phyloP scores from a whole-genome alignment of 2,797 vertebrate genomes.

The Myotis vivesi region DNA sequence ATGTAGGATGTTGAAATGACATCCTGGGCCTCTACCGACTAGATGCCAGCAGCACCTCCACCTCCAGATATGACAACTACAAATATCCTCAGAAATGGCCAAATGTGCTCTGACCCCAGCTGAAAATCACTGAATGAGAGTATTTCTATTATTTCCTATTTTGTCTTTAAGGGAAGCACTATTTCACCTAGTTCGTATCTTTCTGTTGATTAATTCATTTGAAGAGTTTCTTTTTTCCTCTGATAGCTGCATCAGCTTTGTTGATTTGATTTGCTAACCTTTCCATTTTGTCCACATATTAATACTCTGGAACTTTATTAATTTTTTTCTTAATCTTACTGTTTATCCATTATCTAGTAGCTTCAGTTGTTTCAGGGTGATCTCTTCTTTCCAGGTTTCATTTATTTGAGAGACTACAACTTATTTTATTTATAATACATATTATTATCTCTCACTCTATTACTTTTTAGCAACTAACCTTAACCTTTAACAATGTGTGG shows the following conservation, averaged over 20 bases:
- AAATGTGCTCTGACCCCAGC: neutral
- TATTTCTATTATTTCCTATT: conserved; percentile 43
- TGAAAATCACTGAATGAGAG: neutral
- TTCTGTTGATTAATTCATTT: conserved; percentile 25
- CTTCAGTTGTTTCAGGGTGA: conserved; percentile 10
- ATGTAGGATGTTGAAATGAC: neutral
- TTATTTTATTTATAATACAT: conserved; percentile 37
- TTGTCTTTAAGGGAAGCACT: neutral
- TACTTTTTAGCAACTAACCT: neutral
- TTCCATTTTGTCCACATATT: neutral
- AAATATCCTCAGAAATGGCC: neutral
- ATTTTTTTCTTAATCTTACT: conserved; percentile 32
- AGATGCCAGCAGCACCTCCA: neutral
- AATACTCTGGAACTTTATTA: neutral
- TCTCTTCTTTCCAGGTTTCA: conserved; percentile 12
- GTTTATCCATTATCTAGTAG: neutral
- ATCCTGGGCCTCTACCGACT: neutral
- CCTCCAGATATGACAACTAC: neutral
- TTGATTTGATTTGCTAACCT: conserved; percentile 18
- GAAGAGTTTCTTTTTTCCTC: neutral
- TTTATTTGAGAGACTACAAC: conserved; percentile 32
- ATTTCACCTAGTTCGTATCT: conserved; percentile 15
- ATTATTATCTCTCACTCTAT: neutral
- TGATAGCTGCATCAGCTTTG: conserved; percentile 2
- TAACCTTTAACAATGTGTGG: conserved; percentile 14